Conservation (phyloP, 64 coral and sea anemone species). For the Dendrophyllia cribrosa region DNA sequence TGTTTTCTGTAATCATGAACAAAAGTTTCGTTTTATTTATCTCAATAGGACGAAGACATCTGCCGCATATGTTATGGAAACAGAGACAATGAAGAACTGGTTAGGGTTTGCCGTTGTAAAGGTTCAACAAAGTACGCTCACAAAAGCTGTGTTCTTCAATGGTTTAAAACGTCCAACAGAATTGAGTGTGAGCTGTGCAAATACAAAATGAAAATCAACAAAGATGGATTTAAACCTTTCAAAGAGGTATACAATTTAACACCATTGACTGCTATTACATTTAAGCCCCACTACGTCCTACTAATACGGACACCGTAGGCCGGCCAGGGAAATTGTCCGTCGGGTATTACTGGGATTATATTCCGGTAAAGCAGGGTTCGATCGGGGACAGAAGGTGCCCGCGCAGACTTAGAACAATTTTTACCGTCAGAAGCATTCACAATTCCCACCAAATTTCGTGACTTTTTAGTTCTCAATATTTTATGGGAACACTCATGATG, state of each 20-base stretch:
- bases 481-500: too few relatives aligned
- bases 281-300: too few relatives aligned
- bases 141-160: neutral
- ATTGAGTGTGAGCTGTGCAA: constrained; percentile 8
- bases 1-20: neutral
- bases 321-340: too few relatives aligned
- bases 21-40: neutral
- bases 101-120: constrained; percentile 4
- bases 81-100: constrained; percentile 3
- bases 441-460: too few relatives aligned
- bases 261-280: neutral
- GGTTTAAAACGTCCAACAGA: neutral
- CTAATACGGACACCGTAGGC: too few relatives aligned
- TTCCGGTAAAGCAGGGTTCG: too few relatives aligned
- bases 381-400: too few relatives aligned
- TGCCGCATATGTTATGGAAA: neutral
- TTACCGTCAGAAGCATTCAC: too few relatives aligned
- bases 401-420: too few relatives aligned
- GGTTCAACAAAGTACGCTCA: neutral
- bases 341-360: too few relatives aligned
- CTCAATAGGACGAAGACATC: constrained; percentile 12
- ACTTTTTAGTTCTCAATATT: too few relatives aligned
- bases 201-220: constrained; percentile 33
- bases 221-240: neutral
- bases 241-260: neutral